Percentiles rank a stretch among this genome's conserved stretches.
Evolutionary conservation across 2,797 vertebrate species (phyloP).

Genomic region (Neopelma chrysocephalum): DNA sequence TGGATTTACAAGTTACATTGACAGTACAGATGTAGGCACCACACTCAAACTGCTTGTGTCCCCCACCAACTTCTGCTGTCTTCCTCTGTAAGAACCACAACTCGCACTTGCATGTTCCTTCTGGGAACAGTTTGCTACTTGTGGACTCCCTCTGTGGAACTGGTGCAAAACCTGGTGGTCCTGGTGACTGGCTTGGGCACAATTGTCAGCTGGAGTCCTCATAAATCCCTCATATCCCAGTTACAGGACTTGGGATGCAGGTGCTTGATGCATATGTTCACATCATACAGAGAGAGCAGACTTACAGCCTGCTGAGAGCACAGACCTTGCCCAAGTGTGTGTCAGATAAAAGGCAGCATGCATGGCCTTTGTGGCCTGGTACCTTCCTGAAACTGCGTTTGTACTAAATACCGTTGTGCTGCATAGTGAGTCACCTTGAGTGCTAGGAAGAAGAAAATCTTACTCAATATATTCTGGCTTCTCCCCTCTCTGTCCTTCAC

Average conservation of each 20-base stretch:
- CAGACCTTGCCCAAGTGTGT: neutral
- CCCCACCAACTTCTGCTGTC: neutral
- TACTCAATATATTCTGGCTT: neutral
- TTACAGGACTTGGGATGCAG: neutral
- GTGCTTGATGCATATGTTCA: neutral
- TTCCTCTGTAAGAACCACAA: neutral
- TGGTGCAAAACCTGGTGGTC: neutral
- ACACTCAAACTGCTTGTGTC: neutral
- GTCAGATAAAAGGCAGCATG: neutral
- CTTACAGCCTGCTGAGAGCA: neutral
- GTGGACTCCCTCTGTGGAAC: neutral
- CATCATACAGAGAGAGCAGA: neutral
- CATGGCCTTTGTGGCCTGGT: neutral
- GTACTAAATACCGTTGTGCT: neutral
- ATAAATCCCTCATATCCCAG: fast-evolving
- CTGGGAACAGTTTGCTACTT: neutral
- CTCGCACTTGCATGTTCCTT: neutral
- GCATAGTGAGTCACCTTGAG: neutral
- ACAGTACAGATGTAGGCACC: neutral
- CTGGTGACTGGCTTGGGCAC: neutral
- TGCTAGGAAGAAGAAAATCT: neutral
- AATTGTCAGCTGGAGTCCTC: neutral
- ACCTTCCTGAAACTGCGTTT: neutral
- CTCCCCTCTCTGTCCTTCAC: neutral
- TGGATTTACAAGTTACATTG: neutral